These are phyloP conservation scores for Baryphthengus martii DNA, from an alignment of 2,113 vertebrate genomes.

Conservation along the genomic window DNA sequence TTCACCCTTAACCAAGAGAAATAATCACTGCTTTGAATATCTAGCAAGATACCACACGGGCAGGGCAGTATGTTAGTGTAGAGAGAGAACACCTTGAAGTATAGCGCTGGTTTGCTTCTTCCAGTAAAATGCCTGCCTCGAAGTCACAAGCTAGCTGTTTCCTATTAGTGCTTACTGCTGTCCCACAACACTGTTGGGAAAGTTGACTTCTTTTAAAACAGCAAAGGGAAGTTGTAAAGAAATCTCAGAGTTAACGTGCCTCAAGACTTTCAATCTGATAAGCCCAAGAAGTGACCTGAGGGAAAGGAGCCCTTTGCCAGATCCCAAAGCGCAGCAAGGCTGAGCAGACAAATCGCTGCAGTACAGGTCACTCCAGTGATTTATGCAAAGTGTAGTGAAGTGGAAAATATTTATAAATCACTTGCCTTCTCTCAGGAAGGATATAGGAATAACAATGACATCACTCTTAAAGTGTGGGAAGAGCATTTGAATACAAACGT, in stretches of 20 bases:
- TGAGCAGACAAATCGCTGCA: not conserved
- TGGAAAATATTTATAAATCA: slow-evolving; percentile 31
- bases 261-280: not conserved
- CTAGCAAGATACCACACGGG: not conserved
- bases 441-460: not conserved
- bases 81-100: not conserved
- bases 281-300: not conserved
- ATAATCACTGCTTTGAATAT: not conserved
- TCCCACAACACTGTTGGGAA: not conserved
- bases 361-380: not conserved
- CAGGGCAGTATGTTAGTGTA: not conserved
- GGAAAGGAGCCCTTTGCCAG: not conserved
- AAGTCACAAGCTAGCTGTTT: not conserved
- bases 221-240: not conserved
- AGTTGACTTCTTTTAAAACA: not conserved
- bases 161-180: not conserved
- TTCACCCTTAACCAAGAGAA: not conserved
- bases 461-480: slow-evolving; percentile 3
- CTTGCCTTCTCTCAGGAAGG: not conserved
- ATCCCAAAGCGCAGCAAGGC: not conserved
- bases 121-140: not conserved
- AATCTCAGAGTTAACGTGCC: not conserved
- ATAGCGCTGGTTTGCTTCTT: not conserved
- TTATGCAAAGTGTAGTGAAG: not conserved
- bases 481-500: not conserved